Evolutionary conservation across 2,797 vertebrate species (phyloP), one percentile per base, ranked within the genome.

Genomic region (Myioborus miniatus): DNA sequence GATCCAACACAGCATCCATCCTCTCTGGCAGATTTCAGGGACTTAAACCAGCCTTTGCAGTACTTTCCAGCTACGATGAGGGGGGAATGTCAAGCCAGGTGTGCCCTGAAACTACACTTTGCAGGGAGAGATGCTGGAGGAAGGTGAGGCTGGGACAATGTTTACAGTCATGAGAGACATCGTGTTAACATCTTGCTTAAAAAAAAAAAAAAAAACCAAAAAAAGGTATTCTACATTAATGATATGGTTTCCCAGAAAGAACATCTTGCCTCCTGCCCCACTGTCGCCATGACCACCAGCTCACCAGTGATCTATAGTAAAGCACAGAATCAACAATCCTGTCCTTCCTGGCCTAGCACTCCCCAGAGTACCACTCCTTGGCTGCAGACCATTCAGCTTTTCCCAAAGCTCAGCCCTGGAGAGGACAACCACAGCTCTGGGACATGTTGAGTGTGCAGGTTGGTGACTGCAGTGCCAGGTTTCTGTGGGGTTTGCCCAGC

Each of bases 201-300:
- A 93, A 87, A 60, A 69, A 68, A 22, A 56, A 77, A 83, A 93
- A 86, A 59, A 69, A 68, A 36, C 34, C 36, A 22, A 6, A 4
- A 44, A 71, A 20, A 7, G 9, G 30, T 13, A 83, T 29, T 64
- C 64, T 64, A 93, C 63, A 69, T 20, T 4, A 91, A 89, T 87
- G 76, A 87, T 22, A 81, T 27, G 49, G 77, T 64, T 55, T 91
- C 46, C 83, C 13, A 3, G 71, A 90, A 94, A 46, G 72, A 97
- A 90, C 59, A 92, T 93, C 76, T 69, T 55, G 32, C 84, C 74
- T 93, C 67, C 81, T 77, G 79, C 75, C 92, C 79, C 77, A 60
- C 41, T 90, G 96, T 91, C 95, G 93, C 94, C 94, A 96, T 92
- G 82, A 82, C 43, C 91, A 96, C 94, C 72, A 82, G 77, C 82